Evolutionary conservation across 2,888 invertebrate species (phyloP), one percentile per base, ranked within the genome.

Genomic region (Melolontha melolontha): DNA sequence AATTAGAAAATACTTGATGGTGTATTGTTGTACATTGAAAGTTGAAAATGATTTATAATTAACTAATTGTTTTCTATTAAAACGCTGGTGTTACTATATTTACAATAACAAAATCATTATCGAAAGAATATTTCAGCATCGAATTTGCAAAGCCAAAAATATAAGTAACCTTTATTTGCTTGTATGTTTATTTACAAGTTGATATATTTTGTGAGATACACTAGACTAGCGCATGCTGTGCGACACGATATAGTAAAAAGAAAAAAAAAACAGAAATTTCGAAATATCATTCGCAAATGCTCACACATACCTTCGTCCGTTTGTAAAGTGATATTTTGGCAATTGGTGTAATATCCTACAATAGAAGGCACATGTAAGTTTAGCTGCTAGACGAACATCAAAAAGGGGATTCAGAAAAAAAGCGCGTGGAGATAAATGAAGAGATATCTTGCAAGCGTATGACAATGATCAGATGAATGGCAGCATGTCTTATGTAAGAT

Each of bases 261-360:
- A 68, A 47, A 51, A 34, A 55, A 64, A 68, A 47, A 51, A 52
- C 59, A 51, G 70, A 62, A 67, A 54, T 65, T 66, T 67, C 71
- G 70, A 72, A 74, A 74, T 68, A 74, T 75, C 78, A 77, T 76
- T 75, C 74, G 74, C 72, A 77, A 75, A 77, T 76, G 76, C 76
- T 75, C 75, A 76, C 75, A 80, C 81, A 79, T 82, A 82, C 82
- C 82, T 82, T 82, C 81, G 76, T 81, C 82, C 79, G 80, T 80
- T 77, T 79, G 78, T 76, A 81, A 79, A 78, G 81, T 81, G 79
- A 80, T 81, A 82, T 81, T 82, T 79, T 81, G 80, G 81, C 82
- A 82, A 81, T 81, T 82, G 82, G 80, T 81, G 80, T 77, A 79
- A 81, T 79, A 80, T 80, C 82, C 82, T 82, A 82, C 79, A 82